These are phyloP conservation scores for Bovichtus variegatus DNA, from an alignment of 2,797 vertebrate genomes.

Conservation along the genomic window DNA sequence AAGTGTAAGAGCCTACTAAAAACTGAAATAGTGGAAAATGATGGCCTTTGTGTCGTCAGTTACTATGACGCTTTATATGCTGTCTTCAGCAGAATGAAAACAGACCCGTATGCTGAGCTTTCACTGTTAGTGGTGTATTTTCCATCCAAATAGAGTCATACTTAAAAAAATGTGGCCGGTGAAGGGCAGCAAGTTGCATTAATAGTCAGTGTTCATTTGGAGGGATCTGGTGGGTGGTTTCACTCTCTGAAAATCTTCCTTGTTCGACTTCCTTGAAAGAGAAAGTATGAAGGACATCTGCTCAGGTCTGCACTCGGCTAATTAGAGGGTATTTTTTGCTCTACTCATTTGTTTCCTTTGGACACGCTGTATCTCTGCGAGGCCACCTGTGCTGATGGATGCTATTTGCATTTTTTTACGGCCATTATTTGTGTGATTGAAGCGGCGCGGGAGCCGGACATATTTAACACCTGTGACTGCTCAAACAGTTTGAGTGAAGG, in stretches of 20 bases:
- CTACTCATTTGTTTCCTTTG: slow-evolving; percentile 51
- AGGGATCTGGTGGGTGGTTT: slow-evolving; percentile 32
- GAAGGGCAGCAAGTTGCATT: slow-evolving; percentile 12
- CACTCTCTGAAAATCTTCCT: background rate
- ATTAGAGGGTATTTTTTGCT: slow-evolving; percentile 36
- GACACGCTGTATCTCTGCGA: slow-evolving; percentile 52
- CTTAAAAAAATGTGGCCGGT: slow-evolving; percentile 16
- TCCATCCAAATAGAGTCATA: slow-evolving; percentile 19
- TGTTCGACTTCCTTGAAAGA: slow-evolving; percentile 39
- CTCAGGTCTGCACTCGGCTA: slow-evolving; percentile 29
- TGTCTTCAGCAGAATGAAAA: background rate
- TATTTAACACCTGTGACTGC: slow-evolving; percentile 32
- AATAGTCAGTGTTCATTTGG: slow-evolving; percentile 10
- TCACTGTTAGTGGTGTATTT: background rate
- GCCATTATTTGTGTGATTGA: slow-evolving; percentile 29
- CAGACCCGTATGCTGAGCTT: background rate
- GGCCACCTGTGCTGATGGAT: slow-evolving; percentile 52
- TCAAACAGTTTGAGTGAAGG: background rate
- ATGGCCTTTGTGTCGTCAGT: background rate
- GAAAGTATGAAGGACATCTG: slow-evolving; percentile 36
- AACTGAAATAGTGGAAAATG: background rate
- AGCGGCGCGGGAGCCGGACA: background rate
- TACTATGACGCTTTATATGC: background rate
- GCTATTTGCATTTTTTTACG: slow-evolving; percentile 45
- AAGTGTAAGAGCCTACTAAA: background rate